phyloP scores from a whole-genome alignment of 1,140 invertebrate species.

The Sipha flava region DNA sequence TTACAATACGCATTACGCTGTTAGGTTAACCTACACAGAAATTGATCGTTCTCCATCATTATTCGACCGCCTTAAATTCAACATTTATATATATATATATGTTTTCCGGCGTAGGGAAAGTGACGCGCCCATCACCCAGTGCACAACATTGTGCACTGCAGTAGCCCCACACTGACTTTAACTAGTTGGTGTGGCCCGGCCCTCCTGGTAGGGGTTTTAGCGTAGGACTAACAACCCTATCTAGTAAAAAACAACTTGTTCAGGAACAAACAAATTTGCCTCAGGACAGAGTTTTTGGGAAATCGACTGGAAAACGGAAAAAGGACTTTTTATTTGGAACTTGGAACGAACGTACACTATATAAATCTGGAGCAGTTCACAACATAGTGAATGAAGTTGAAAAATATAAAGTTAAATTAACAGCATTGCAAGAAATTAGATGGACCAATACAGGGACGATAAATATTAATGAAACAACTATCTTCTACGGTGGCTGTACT shows the following conservation, averaged over 20 bases:
- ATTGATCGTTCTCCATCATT: too few species aligned
- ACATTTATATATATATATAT: too few species aligned
- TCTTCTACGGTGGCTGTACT: conserved; percentile 15
- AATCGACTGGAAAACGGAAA: conserved; percentile 12
- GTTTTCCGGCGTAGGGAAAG: too few species aligned
- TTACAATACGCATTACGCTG: too few species aligned
- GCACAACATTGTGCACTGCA: too few species aligned
- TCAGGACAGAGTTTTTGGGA: not conserved
- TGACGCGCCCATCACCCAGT: too few species aligned
- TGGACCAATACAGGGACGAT: conserved; percentile 6
- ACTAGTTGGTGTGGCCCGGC: too few species aligned
- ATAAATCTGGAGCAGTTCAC: conserved; percentile 16
- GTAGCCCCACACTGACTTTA: too few species aligned
- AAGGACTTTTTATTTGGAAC: not conserved
- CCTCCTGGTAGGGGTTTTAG: too few species aligned
- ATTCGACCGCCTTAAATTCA: too few species aligned
- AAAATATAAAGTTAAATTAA: conserved; percentile 30
- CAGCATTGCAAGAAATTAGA: conserved; percentile 35
- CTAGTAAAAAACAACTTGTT: not conserved
- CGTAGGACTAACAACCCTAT: too few species aligned
- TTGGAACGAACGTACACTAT: conserved; percentile 33
- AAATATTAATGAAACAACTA: not conserved
- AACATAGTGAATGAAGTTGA: conserved; percentile 32
- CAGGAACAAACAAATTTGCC: not conserved
- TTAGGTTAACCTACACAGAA: too few species aligned